Percentiles rank a stretch among this genome's conserved stretches.
These are phyloP conservation scores for Bostrychus sinensis DNA, from an alignment of 2,113 vertebrate genomes.

Conservation along the genomic window DNA sequence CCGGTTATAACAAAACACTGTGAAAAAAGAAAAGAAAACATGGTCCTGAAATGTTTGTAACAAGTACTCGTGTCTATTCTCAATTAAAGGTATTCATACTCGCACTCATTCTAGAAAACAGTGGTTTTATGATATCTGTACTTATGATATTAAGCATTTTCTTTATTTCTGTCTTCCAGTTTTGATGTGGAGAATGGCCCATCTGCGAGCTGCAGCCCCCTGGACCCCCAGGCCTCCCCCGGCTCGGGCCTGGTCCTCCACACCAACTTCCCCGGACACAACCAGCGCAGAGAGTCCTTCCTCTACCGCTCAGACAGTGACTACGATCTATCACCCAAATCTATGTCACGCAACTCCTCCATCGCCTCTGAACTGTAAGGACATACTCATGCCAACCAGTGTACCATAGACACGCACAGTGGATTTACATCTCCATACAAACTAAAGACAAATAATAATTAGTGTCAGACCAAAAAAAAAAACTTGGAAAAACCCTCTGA, in stretches of 20 bases:
- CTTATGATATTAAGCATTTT: no score
- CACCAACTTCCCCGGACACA: conserved; percentile 92
- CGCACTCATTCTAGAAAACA: no score
- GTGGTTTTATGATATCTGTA: no score
- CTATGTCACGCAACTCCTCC: conserved; percentile 98
- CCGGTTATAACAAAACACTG: no score
- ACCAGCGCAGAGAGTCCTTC: conserved; percentile 96
- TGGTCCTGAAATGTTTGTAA: no score
- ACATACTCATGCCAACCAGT: neutral
- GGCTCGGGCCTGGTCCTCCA: conserved; percentile 95
- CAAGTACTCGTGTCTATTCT: no score
- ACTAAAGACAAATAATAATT: neutral
- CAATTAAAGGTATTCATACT: no score
- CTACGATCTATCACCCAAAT: conserved; percentile 98
- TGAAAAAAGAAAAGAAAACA: no score
- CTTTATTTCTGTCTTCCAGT: conserved; percentile 73
- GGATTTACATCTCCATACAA: neutral
- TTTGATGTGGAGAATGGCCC: conserved; percentile 99
- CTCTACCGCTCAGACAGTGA: conserved; percentile 98
- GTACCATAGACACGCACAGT: neutral
- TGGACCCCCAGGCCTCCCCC: conserved; percentile 93
- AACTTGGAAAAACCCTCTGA: no score
- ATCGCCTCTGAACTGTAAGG: conserved; percentile 96
- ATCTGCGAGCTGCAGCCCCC: conserved; percentile 90
- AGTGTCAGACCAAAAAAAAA: no score